phyloP scores from a whole-genome alignment of 2,797 vertebrate genomes.

The Sebastiscus albofasciatus region DNA sequence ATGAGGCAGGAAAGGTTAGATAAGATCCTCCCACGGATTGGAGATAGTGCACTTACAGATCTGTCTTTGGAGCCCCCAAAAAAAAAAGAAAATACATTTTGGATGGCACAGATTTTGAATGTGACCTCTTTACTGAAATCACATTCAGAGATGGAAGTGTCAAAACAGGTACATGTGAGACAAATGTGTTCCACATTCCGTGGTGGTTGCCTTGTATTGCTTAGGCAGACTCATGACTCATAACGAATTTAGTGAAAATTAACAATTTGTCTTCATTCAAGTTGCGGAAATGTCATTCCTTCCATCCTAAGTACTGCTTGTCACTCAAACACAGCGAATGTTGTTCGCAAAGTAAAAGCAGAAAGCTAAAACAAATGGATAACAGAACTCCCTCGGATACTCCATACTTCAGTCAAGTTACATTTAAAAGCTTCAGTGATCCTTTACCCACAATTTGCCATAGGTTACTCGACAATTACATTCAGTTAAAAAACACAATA shows the following conservation, averaged over 20 bases:
- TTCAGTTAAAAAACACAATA: neutral
- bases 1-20: conserved; percentile 84
- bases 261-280: neutral
- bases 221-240: neutral
- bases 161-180: neutral
- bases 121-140: conserved; percentile 37
- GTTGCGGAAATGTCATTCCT: neutral
- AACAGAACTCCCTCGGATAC: neutral
- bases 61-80: conserved; percentile 55
- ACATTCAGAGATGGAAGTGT: conserved; percentile 17
- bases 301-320: neutral
- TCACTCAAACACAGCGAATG: neutral
- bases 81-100: conserved; percentile 52
- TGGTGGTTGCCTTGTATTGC: neutral
- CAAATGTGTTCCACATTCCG: neutral
- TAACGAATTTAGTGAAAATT: neutral
- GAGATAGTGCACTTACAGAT: conserved; percentile 73
- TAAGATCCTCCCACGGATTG: conserved; percentile 77
- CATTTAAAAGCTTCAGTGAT: neutral
- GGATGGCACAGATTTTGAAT: conserved; percentile 53
- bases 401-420: neutral
- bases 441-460: conserved; percentile 3
- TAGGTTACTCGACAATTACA: neutral
- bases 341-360: neutral
- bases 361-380: neutral